Conservation (phyloP, 2,113 vertebrate genomes). For the Conger conger region DNA sequence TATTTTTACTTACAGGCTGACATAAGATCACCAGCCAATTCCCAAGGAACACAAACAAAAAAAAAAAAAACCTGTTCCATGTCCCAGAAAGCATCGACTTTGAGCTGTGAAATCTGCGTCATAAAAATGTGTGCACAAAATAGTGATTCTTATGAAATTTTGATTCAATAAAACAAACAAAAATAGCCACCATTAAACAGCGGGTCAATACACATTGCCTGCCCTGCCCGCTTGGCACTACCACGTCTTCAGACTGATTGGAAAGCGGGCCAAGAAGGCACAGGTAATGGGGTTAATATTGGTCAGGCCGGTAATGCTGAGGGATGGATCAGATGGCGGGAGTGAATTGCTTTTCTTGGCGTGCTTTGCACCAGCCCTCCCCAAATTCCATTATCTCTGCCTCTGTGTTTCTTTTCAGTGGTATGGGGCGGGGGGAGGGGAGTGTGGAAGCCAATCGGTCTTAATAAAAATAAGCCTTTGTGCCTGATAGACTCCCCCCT, state of each 20-base stretch:
- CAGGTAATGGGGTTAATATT: not conserved
- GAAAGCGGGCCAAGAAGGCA: not conserved
- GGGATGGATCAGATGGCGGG: not conserved
- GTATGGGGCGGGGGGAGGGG: not conserved
- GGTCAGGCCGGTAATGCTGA: not conserved
- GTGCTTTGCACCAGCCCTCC: not conserved
- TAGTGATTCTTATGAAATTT: not conserved
- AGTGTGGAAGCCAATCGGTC: not conserved
- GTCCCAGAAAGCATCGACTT: not conserved
- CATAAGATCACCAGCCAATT: not conserved
- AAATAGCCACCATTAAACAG: not conserved
- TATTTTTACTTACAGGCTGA: not conserved
- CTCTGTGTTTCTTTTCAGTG: not conserved
- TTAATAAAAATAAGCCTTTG: not conserved
- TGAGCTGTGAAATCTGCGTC: not conserved
- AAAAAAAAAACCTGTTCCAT: not conserved
- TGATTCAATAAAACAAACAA: not conserved
- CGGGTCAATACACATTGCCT: not conserved
- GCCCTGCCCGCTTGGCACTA: not conserved
- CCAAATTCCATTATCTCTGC: not conserved
- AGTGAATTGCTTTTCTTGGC: not conserved
- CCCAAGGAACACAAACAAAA: not conserved
- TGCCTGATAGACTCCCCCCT: not conserved
- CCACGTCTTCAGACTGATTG: not conserved
- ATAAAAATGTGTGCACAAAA: not conserved